Base-by-base conservation (phyloP, 2,113 vertebrate species). In the Riparia riparia region DNA sequence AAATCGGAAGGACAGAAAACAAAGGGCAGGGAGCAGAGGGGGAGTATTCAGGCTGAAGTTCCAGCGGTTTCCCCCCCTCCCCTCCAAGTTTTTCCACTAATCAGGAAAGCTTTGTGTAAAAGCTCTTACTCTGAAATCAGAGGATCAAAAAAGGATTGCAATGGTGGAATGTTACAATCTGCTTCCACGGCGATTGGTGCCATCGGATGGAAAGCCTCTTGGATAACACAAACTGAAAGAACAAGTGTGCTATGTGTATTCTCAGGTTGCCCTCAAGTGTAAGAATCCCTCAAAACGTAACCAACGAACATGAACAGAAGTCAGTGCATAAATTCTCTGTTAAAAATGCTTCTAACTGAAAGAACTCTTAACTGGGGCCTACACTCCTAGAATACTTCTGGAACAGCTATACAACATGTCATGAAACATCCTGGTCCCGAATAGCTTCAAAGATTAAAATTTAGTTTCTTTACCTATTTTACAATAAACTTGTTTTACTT, bases 141-240 rank as follows among this genome's bases (percentile, higher is more conserved):
- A 95, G 96, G 96, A 97, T 97, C 89, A 97, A 81, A 88, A 93
- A 95, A 90, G 95, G 96, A 96, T 95, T 96, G 95, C 82, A 78
- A 78, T 2, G 80, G 93, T 92, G 93, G 96, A 97, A 95, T 95
- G 87, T 95, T 91, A 97, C 97, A 94, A 86, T 95, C 97, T 96
- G 90, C 96, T 97, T 96, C 95, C 93, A 82, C 42, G 82, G 96
- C 73, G 96, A 97, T 95, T 93, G 97, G 77, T 51, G 90, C 45
- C 86, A 77, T 87, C 58, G 7, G 85, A 73, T 76, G 91, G 89
- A 93, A 97, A 97, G 93, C 96, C 96, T 95, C 93, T 93, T 95
- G 81, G 89, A 68, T 98, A 96, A 98, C 95, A 97, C 91, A 93
- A 94, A 96, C 13, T 61, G 84, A 93, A 95, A 97, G 92, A 97